Evolutionary conservation across 2,797 vertebrate species (phyloP).

Genomic region (Delichon dasypus): DNA sequence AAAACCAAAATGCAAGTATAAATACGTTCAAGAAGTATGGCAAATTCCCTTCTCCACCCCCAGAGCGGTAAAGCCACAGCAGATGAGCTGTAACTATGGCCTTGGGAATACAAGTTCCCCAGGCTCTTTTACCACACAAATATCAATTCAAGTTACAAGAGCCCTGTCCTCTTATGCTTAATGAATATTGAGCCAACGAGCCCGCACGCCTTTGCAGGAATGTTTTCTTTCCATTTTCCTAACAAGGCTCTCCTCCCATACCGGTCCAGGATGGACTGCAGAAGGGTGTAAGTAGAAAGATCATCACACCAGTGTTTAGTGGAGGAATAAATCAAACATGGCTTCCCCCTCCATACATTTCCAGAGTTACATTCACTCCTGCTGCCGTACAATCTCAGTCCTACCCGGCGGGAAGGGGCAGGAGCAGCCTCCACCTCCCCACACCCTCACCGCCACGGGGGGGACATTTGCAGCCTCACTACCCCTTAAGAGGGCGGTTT

Average conservation of each 20-base stretch:
- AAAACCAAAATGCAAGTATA: slow-evolving; percentile 13
- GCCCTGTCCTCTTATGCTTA: slow-evolving; percentile 30
- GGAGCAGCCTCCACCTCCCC: slow-evolving; percentile 8
- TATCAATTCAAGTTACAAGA: slow-evolving; percentile 59
- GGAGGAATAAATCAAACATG: slow-evolving; percentile 75
- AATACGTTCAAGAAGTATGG: slow-evolving; percentile 50
- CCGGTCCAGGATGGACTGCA: slow-evolving; percentile 60
- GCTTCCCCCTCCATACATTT: slow-evolving; percentile 73
- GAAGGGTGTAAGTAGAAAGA: slow-evolving; percentile 53
- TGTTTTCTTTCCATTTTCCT: slow-evolving; percentile 42
- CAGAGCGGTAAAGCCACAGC: slow-evolving; percentile 57
- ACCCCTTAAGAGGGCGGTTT: neutral
- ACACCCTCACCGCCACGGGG: neutral
- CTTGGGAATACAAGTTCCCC: slow-evolving; percentile 69
- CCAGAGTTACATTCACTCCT: slow-evolving; percentile 63
- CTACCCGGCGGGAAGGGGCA: slow-evolving; percentile 33
- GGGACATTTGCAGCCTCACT: neutral
- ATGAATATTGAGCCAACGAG: slow-evolving; percentile 36
- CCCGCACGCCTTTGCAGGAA: slow-evolving; percentile 1
- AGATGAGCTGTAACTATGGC: slow-evolving; percentile 66
- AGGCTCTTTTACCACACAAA: slow-evolving; percentile 62
- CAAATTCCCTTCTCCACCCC: slow-evolving; percentile 63
- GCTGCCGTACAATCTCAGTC: slow-evolving; percentile 32
- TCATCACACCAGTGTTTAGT: slow-evolving; percentile 58
- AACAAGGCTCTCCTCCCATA: slow-evolving; percentile 25